phyloP scores from a whole-genome alignment of 2,888 invertebrate genomes.

The Homarus gammarus region DNA sequence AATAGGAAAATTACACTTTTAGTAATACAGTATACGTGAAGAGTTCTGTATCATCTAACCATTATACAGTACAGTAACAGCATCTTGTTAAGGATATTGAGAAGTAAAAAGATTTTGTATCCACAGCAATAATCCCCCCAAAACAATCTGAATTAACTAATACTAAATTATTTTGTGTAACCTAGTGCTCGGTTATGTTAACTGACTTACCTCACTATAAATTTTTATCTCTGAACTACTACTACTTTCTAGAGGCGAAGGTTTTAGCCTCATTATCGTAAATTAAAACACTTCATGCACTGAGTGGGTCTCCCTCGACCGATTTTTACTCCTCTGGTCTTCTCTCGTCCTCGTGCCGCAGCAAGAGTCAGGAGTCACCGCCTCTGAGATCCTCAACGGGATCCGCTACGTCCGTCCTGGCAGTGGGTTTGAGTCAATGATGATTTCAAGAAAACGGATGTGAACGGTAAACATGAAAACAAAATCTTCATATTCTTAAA shows the following conservation, averaged over 20 bases:
- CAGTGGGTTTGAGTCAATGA: slow-evolving; percentile 80
- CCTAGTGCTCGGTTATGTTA: neutral
- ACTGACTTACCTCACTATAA: neutral
- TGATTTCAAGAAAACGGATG: slow-evolving; percentile 80
- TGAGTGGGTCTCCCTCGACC: too few relatives aligned
- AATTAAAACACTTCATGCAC: neutral
- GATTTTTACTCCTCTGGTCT: neutral
- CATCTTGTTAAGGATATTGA: neutral
- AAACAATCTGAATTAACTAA: too few relatives aligned
- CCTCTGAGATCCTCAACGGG: slow-evolving; percentile 80
- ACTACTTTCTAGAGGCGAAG: neutral
- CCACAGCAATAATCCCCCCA: too few relatives aligned
- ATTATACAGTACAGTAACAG: neutral
- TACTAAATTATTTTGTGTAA: too few relatives aligned
- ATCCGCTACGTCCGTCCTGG: slow-evolving; percentile 81
- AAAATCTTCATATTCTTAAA: slow-evolving; percentile 80
- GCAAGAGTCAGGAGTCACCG: slow-evolving; percentile 81
- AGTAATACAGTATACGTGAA: neutral
- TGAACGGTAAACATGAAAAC: slow-evolving; percentile 80
- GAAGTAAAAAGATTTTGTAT: too few relatives aligned
- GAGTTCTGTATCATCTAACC: neutral
- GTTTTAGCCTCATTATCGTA: neutral
- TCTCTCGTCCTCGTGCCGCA: slow-evolving; percentile 76
- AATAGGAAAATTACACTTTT: neutral
- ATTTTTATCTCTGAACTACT: neutral